These are phyloP conservation scores for Agriopis aurantiaria DNA, from an alignment of 2,888 invertebrate species.

Conservation along the genomic window DNA sequence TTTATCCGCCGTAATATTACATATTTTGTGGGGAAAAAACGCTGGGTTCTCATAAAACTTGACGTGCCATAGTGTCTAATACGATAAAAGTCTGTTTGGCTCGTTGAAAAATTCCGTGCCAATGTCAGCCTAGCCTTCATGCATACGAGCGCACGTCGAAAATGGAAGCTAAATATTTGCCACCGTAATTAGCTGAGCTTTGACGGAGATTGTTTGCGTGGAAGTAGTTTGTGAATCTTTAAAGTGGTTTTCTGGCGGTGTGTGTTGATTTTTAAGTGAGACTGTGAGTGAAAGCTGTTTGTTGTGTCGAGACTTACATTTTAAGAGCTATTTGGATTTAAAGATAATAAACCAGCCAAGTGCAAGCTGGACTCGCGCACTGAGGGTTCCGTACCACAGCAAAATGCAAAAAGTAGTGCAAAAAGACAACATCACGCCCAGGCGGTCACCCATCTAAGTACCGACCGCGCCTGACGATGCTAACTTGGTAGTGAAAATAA, in stretches of 20 bases:
- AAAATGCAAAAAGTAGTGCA: too few relatives aligned
- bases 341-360: too few relatives aligned
- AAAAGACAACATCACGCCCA: neutral
- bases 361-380: too few relatives aligned
- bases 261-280: constrained; percentile 17
- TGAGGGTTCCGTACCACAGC: too few relatives aligned
- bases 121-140: constrained; percentile 44
- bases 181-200: constrained; percentile 63
- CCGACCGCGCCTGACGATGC: too few relatives aligned
- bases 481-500: too few relatives aligned
- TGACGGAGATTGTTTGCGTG: constrained; percentile 52
- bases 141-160: constrained; percentile 59
- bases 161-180: constrained; percentile 68
- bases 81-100: neutral
- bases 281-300: neutral
- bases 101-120: constrained; percentile 51
- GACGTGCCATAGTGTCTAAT: too few relatives aligned
- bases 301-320: neutral
- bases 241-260: constrained; percentile 37
- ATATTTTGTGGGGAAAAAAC: too few relatives aligned
- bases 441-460: too few relatives aligned
- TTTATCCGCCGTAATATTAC: too few relatives aligned
- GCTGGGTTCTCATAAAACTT: too few relatives aligned
- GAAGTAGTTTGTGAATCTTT: constrained; percentile 48
- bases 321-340: neutral